Evolutionary conservation across 2,113 vertebrate genomes (phyloP), one percentile per base, ranked within the genome.

Genomic region (Reinhardtius hippoglossoides): DNA sequence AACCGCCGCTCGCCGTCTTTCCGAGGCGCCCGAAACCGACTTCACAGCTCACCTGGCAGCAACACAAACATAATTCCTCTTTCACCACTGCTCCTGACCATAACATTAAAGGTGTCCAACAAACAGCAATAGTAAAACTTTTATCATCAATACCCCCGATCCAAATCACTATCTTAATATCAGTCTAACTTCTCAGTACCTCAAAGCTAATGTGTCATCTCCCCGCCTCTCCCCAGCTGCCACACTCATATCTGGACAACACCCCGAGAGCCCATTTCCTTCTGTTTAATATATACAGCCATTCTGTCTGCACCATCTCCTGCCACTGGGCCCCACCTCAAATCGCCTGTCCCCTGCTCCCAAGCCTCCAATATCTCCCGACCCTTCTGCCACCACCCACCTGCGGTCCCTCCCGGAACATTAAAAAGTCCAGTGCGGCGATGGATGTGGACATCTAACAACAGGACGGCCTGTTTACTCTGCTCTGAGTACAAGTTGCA

Each of bases 361-460:
- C 90, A 10, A 37, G 62, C 50, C 50, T 62, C 58, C 74, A 72
- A 86, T 85, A 83, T 68, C 76, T 69, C 52, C 74, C 67, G 35
- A 16, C 69, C 82, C 82, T 18, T 54, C 80, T 74, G 75, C 74
- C 50, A 54, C 24, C 76, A 61, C 44, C 72, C 37, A 56, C 78
- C 74, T 37, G 68, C 1, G 10, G 65, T 82, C 87, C 86, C 87
- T 48, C 48, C 67, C 58, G 67, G 81, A 88, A 81, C 89, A 91
- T 91, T 84, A 86, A 88, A 42, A 68, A 56, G 80, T 86, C 84
- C 52, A 5, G 67, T 0, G 58, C 10, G 21, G 76, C 88, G 89
- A 89, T 83, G 84, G 67, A 91, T 92, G 69, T 73, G 76, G 68
- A 74, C 89, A 87, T 87, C 80, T 59, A 86, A 87, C 89, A 86